Percentiles rank a stretch among this genome's conserved stretches.
Conservation (phyloP, 2,888 invertebrate species). For the Thymelicus acteon region DNA sequence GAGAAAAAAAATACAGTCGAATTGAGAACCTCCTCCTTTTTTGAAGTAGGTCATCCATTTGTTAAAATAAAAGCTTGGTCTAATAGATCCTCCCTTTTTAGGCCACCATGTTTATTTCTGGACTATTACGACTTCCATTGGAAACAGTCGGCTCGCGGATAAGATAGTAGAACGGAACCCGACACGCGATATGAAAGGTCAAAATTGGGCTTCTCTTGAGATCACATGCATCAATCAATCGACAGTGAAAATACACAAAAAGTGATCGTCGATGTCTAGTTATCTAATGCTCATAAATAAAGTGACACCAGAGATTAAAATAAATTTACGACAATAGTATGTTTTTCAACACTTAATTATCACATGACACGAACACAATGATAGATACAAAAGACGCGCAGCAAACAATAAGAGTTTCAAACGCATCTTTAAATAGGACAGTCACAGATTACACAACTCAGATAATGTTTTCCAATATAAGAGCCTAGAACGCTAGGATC, state of each 20-base stretch:
- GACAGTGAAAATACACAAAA: not conserved
- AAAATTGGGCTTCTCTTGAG: slow-evolving; percentile 7
- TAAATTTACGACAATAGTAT: not conserved
- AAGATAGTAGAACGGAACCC: slow-evolving; percentile 14
- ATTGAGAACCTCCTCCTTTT: too few relatives aligned
- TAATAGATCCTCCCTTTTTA: not conserved
- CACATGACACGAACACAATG: too few relatives aligned
- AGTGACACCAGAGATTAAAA: slow-evolving; percentile 2
- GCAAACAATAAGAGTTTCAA: not conserved
- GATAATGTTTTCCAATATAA: not conserved
- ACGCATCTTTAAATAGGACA: not conserved
- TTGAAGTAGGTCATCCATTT: too few relatives aligned
- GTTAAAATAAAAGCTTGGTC: not conserved
- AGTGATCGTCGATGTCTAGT: not conserved
- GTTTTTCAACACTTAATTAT: not conserved
- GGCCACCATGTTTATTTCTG: slow-evolving; percentile 11
- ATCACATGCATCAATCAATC: slow-evolving; percentile 3
- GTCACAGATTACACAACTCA: not conserved
- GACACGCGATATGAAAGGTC: slow-evolving; percentile 26
- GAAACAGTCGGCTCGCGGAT: slow-evolving; percentile 8
- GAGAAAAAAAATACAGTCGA: too few relatives aligned
- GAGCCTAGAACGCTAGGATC: not conserved
- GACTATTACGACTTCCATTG: slow-evolving; percentile 7
- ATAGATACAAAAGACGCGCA: too few relatives aligned
- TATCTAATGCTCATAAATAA: not conserved